Conservation (phyloP, 2,797 vertebrate genomes). For the Sebastes minor region DNA sequence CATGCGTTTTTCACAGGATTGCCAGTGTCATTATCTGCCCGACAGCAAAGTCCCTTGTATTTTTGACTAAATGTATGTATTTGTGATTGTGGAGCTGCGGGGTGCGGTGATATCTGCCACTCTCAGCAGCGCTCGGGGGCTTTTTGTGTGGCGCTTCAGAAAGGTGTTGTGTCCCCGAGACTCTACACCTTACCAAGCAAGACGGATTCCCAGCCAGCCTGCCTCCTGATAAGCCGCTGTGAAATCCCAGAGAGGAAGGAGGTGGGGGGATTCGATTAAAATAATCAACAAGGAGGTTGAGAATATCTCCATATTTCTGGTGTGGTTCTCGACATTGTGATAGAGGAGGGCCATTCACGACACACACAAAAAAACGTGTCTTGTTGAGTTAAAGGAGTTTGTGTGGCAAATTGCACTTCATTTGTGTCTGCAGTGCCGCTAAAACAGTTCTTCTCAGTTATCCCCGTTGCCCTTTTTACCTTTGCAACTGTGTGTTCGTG, state of each 20-base stretch:
- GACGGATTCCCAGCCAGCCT: constrained; percentile 72
- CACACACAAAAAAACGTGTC: background rate
- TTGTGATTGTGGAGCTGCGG: constrained; percentile 67
- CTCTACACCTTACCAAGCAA: constrained; percentile 68
- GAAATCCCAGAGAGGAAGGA: constrained; percentile 57
- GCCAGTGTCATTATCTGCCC: constrained; percentile 66
- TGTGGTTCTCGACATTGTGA: constrained; percentile 20
- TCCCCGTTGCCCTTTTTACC: constrained; percentile 46
- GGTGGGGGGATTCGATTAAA: constrained; percentile 73
- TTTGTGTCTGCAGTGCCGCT: constrained; percentile 8
- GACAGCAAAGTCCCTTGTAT: constrained; percentile 71
- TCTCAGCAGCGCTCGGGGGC: constrained; percentile 72
- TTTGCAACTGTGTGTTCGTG: background rate
- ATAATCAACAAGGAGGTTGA: constrained; percentile 73
- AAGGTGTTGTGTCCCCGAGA: constrained; percentile 73
- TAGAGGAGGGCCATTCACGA: constrained; percentile 5
- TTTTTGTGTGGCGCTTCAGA: constrained; percentile 68
- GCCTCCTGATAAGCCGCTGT: constrained; percentile 73
- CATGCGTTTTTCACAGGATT: constrained; percentile 62
- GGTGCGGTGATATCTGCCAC: constrained; percentile 74
- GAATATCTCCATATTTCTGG: constrained; percentile 64
- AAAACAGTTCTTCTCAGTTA: background rate
- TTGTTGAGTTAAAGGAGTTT: constrained; percentile 6
- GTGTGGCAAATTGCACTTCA: background rate
- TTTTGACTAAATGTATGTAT: constrained; percentile 71